Evolutionary conservation across 2,797 vertebrate genomes (phyloP).

Genomic region (Tarsius wallacei): DNA sequence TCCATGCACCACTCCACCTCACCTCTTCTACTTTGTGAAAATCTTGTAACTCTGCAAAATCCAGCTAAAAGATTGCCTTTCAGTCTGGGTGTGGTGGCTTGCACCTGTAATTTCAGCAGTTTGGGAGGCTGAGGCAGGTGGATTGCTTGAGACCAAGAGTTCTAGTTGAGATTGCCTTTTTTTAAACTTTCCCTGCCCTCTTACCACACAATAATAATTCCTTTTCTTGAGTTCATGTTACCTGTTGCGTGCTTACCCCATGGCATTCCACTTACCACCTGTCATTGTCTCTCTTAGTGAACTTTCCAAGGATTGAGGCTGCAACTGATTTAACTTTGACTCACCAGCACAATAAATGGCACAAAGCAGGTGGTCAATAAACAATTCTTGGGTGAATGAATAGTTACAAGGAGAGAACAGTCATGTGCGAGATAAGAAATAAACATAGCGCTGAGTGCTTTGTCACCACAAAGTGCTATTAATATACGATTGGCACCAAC

Average conservation of each 20-base stretch:
- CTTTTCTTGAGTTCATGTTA: not conserved
- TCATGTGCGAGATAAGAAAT: constrained; percentile 22
- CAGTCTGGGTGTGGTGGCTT: too few species aligned
- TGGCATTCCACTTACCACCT: accelerated
- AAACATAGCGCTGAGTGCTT: constrained; percentile 6
- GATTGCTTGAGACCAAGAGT: too few species aligned
- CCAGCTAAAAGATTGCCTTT: not conserved
- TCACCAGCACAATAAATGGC: not conserved
- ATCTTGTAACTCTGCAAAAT: not conserved
- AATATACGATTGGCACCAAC: not conserved
- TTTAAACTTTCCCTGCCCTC: not conserved
- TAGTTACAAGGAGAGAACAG: not conserved
- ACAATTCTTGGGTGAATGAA: constrained; percentile 12
- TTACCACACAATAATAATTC: too few species aligned
- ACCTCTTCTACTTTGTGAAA: not conserved
- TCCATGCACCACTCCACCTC: not conserved
- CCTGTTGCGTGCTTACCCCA: not conserved
- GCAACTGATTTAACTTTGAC: not conserved
- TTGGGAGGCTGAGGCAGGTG: too few species aligned
- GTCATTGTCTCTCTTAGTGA: not conserved
- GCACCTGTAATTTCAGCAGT: too few species aligned
- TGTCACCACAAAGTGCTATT: constrained; percentile 57
- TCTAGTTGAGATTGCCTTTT: not conserved
- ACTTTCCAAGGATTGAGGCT: not conserved
- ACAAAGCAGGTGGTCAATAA: constrained; percentile 46